These are phyloP conservation scores for Melierax canorus DNA, from an alignment of 2,113 vertebrate genomes.

Conservation along the genomic window DNA sequence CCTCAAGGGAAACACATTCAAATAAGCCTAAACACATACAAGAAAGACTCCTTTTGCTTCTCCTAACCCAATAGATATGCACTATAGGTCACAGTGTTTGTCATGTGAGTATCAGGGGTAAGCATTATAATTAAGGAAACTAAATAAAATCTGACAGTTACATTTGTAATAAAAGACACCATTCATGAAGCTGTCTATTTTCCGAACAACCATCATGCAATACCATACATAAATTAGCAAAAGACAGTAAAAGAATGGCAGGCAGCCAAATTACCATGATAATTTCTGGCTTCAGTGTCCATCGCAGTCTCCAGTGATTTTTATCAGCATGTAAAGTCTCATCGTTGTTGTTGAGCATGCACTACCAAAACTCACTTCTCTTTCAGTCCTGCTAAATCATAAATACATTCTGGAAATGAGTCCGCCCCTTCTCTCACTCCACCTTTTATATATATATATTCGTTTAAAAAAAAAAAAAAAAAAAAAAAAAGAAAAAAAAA, in stretches of 20 bases:
- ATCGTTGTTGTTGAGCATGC: not conserved
- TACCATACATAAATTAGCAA: not conserved
- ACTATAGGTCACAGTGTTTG: not conserved
- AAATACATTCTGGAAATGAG: not conserved
- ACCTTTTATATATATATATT: not conserved
- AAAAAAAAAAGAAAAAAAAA: not conserved
- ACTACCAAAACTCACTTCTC: not conserved
- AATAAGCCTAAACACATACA: not conserved
- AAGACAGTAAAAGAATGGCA: not conserved
- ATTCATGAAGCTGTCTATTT: not conserved
- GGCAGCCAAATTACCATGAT: not conserved
- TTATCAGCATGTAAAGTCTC: not conserved
- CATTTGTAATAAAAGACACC: not conserved
- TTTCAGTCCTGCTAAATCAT: not conserved
- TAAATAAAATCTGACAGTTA: not conserved
- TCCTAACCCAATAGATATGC: not conserved
- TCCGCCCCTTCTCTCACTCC: not conserved
- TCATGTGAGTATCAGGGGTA: constrained; percentile 38
- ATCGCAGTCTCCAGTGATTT: not conserved
- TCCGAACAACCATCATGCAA: not conserved
- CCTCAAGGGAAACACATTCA: not conserved
- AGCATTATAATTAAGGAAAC: not conserved
- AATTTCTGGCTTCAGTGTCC: not conserved
- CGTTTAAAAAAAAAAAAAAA: accelerated
- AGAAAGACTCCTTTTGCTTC: constrained; percentile 33